Base-by-base conservation (phyloP, 2,113 vertebrate genomes). In the Stigmatopora argus region DNA sequence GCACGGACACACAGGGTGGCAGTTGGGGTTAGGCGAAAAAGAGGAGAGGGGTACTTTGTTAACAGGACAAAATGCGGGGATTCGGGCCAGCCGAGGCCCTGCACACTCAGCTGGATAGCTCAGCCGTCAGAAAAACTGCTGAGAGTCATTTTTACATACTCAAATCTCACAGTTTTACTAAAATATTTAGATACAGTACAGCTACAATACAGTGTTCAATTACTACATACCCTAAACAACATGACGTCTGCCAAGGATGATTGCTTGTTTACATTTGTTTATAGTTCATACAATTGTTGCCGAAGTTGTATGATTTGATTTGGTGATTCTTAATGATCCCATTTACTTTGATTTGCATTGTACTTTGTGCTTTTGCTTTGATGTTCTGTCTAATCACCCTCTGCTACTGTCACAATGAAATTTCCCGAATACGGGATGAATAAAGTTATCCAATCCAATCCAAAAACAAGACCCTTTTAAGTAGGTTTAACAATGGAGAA, bases 41-140 rank as follows among this genome's bases (percentile, higher is more conserved):
- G 87, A 74, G 61, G 61, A 83, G 92, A 98, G 91, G 95, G 91
- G 92, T 92, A 91, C 91, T 92, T 94, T 93, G 92, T 97, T 98
- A 95, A 91, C 65, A 89, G 73, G 84, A 91, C 89, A 93, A 26
- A 91, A 34, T 78, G 67, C 79, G 66, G 65, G 67, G 69, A 66
- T 70, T 69, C 72, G 64, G 73, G 64, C 69, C 64, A 73, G 60
- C 69, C 34, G 73, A 68, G 57, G 59, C 38, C 64, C 68, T 73
- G 70, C 73, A 72, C 74, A 64, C 62, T 64, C 70, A 23, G 65
- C 31, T 62, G 65, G 69, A 78, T 57, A 69, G 55, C 0, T 77
- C 13, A 71, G 26, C 9, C 68, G 72, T 62, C 53, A 67, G 58
- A 61, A 78, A 18, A 63, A 6, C 65, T 56, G 35, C 67, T 23